Evolutionary conservation across 2,888 invertebrate genomes (phyloP), one percentile per base, ranked within the genome.

Genomic region (Proisotoma minuta): DNA sequence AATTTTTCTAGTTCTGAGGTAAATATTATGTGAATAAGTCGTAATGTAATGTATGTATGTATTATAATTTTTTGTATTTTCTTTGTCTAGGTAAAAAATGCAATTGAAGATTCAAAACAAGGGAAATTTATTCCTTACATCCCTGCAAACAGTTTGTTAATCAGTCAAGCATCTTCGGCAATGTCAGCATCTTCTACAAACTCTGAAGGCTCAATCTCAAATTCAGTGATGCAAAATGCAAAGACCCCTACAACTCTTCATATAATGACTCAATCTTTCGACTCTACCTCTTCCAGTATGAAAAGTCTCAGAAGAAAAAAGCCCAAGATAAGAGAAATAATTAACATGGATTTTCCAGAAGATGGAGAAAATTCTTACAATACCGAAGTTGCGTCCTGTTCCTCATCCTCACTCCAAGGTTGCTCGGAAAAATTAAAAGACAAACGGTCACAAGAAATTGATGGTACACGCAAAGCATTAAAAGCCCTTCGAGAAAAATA

Each of bases 231-330:
- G 20, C 40, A 24, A 48, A 20, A 22, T 3, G 15, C 51, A 18
- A 27, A 47, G 12, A 52, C 65, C 1, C 39, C 71, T 1, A 56
- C 56, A 10, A 62, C 66, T 40, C n/a, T 70, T 15, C 71, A 69
- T 48, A 71, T 70, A 50, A 62, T 73, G 47, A 73, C 73, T n/a
- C 70, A 70, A 51, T 72, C 72, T 8, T 72, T 63, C 34, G 73
- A 73, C n/a, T 73, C 73, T 1, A 70, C 52, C 43, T 70, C 69
- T 1, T 69, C 69, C n/a, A 68, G 66, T 24, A 60, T 72, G n/a
- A 53, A 70, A 23, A 73, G 73, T 58, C 70, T 70, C 1, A 65
- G 72, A 47, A 52, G 70, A 23, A 73, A 73, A 50, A 73, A 72
- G 50, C 66, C 73, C 29, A 73, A 72, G 53, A 71, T 73, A 51